Evolutionary conservation across 2,797 vertebrate species (phyloP).

Genomic region (Semotilus atromaculatus): DNA sequence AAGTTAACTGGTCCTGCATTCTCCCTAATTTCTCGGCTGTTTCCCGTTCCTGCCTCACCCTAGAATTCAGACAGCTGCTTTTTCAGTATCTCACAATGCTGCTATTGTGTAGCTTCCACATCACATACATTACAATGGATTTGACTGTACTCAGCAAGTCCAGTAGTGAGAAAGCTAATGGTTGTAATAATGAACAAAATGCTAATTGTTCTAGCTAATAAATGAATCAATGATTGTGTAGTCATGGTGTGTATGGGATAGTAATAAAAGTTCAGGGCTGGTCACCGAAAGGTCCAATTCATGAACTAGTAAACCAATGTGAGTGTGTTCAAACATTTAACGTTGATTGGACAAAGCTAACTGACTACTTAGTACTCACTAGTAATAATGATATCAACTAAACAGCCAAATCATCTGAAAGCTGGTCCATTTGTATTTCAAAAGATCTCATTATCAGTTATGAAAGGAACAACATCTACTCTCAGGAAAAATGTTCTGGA

Average conservation of each 20-base stretch:
- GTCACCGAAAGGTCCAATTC: neutral
- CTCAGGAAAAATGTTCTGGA: neutral
- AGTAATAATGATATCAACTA: neutral
- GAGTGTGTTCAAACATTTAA: neutral
- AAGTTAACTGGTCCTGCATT: slow-evolving; percentile 57
- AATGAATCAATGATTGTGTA: neutral
- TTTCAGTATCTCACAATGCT: slow-evolving; percentile 59
- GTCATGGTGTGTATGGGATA: neutral
- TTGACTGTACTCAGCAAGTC: slow-evolving; percentile 31
- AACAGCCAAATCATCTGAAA: neutral
- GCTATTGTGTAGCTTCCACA: slow-evolving; percentile 53
- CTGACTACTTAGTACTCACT: neutral
- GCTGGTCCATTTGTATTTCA: neutral
- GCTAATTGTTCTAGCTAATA: neutral
- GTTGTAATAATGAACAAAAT: slow-evolving; percentile 1
- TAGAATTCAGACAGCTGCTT: slow-evolving; percentile 54
- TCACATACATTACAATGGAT: slow-evolving; percentile 30
- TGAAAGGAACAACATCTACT: neutral
- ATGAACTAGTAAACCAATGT: neutral
- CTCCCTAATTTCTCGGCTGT: slow-evolving; percentile 53
- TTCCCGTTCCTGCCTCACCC: slow-evolving; percentile 52
- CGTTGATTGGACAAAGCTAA: neutral
- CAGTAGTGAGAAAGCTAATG: slow-evolving; percentile 7
- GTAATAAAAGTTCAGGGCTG: neutral
- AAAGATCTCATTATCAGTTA: neutral